Evolutionary conservation across 1,140 invertebrate species (phyloP).

Genomic region (Lycorma delicatula): DNA sequence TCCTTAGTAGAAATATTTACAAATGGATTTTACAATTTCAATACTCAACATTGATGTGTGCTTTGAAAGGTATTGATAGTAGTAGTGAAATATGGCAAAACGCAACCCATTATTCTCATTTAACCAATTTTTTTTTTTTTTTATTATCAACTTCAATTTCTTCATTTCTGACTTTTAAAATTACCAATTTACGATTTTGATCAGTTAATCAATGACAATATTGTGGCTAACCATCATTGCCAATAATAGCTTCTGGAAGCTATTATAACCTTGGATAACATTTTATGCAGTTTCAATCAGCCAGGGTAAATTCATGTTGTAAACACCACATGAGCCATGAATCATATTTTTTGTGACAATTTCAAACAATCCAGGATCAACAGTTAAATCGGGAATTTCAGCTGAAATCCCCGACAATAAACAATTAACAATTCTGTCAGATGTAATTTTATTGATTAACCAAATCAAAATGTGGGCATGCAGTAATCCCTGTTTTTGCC

Average conservation of each 20-base stretch:
- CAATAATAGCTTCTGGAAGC: conserved; percentile 26
- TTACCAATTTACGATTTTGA: conserved; percentile 10
- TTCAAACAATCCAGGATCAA: conserved; percentile 33
- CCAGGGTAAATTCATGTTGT: too few relatives aligned
- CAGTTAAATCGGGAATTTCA: conserved; percentile 38
- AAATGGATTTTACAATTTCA: conserved; percentile 31
- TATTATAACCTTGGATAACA: conserved; percentile 19
- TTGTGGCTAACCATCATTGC: conserved; percentile 13
- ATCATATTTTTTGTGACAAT: conserved; percentile 42
- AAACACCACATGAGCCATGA: too few relatives aligned
- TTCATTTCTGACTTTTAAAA: background rate
- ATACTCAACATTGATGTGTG: conserved; percentile 13
- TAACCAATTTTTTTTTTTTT: too few relatives aligned
- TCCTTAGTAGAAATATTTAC: conserved; percentile 26
- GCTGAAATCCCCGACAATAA: too few relatives aligned
- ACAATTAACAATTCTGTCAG: conserved; percentile 26
- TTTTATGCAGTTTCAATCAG: conserved; percentile 37
- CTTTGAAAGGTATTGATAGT: conserved; percentile 17
- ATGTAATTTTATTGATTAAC: conserved; percentile 21
- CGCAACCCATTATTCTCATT: too few relatives aligned
- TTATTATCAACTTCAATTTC: conserved; percentile 13
- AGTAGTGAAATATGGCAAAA: conserved; percentile 16
- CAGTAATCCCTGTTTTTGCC: conserved; percentile 43
- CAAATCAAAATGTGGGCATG: conserved; percentile 34
- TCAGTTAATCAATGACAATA: conserved; percentile 14